A percentile compares a stretch with the other conserved stretches of the same genome.
Conservation (phyloP, 2,113 vertebrate genomes). For the Panthera uncia region DNA sequence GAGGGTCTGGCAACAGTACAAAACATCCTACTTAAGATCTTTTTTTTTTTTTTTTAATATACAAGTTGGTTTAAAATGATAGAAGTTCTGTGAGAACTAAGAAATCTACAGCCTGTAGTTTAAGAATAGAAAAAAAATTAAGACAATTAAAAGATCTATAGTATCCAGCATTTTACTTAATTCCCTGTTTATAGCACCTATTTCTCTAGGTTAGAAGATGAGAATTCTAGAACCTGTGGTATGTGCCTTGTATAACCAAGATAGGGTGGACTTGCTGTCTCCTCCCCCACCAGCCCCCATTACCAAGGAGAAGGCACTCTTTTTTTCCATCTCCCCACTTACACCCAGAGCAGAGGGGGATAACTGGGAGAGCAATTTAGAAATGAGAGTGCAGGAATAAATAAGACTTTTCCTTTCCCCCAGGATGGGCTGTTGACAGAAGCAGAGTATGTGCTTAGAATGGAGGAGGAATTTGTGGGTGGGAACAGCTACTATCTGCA, state of each 20-base stretch:
- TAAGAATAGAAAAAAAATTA: slow-evolving; percentile 73
- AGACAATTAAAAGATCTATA: slow-evolving; percentile 76
- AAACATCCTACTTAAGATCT: slow-evolving; percentile 66
- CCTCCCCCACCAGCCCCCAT: background rate
- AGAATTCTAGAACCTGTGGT: slow-evolving; percentile 58
- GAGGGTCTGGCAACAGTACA: slow-evolving; percentile 66
- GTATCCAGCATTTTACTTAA: slow-evolving; percentile 79
- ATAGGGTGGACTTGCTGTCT: background rate
- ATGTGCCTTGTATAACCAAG: background rate
- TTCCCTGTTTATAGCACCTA: slow-evolving; percentile 79
- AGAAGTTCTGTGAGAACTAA: slow-evolving; percentile 76
- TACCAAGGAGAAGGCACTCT: background rate
- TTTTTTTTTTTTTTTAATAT: slow-evolving; percentile 53
- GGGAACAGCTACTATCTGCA: slow-evolving; percentile 13
- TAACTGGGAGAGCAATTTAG: slow-evolving; percentile 16
- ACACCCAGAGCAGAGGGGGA: slow-evolving; percentile 16
- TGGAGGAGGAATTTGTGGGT: slow-evolving; percentile 44
- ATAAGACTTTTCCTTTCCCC: background rate
- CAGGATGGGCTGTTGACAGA: slow-evolving; percentile 11
- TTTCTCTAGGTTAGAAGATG: slow-evolving; percentile 74
- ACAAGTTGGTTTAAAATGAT: slow-evolving; percentile 76
- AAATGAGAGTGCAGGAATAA: slow-evolving; percentile 1
- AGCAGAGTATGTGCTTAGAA: slow-evolving; percentile 10
- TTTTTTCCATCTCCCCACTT: background rate
- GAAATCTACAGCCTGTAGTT: slow-evolving; percentile 71